Conservation (phyloP, 1,140 invertebrate species). For the Hyles vespertilio region DNA sequence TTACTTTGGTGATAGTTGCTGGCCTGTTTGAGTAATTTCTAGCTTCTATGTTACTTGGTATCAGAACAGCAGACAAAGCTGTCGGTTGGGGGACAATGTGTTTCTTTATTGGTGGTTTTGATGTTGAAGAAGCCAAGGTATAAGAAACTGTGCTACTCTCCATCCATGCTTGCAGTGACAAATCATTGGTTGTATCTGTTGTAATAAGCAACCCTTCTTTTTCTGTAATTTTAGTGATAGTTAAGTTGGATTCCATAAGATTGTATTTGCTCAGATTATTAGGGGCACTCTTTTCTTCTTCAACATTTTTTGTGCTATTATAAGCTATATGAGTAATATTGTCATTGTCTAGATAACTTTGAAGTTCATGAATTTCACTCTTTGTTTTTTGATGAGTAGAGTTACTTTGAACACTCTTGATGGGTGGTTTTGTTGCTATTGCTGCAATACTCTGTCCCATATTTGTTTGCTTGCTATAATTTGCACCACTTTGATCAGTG, state of each 20-base stretch:
- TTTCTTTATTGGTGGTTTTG: constrained; percentile 46
- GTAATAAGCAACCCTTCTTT: constrained; percentile 62
- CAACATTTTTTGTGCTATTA: constrained; percentile 63
- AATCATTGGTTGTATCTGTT: constrained; percentile 63
- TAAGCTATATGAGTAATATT: constrained; percentile 60
- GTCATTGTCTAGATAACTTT: constrained; percentile 54
- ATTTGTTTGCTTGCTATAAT: constrained; percentile 32
- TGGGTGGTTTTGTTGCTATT: constrained; percentile 34
- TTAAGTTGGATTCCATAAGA: constrained; percentile 62
- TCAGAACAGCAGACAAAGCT: constrained; percentile 47
- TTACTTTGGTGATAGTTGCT: constrained; percentile 67
- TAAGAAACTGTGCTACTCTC: constrained; percentile 47
- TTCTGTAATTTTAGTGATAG: constrained; percentile 59
- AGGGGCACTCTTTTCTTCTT: constrained; percentile 56
- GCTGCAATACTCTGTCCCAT: constrained; percentile 28
- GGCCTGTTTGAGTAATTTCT: constrained; percentile 46
- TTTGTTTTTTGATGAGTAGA: constrained; percentile 56
- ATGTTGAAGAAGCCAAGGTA: constrained; percentile 30
- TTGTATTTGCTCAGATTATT: constrained; percentile 57
- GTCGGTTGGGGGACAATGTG: constrained; percentile 52
- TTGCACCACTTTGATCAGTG: constrained; percentile 15
- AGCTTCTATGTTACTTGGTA: constrained; percentile 50
- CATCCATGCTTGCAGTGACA: constrained; percentile 58
- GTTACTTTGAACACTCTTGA: constrained; percentile 36
- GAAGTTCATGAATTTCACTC: constrained; percentile 63